phyloP scores from a whole-genome alignment of 2,888 invertebrate genomes.

The Mechanitis messenoides region DNA sequence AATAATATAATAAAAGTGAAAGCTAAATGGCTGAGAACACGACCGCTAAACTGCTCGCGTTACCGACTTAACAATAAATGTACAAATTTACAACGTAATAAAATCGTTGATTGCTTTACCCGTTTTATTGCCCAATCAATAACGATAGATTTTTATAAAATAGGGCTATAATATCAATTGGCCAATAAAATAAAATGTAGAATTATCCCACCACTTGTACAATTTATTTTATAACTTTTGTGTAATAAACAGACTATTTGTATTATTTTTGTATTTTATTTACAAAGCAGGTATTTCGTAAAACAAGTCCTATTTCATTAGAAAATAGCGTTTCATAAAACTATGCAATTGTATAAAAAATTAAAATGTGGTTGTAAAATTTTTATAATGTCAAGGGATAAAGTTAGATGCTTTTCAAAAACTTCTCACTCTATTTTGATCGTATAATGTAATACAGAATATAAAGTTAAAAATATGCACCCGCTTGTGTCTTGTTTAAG shows the following conservation, averaged over 20 bases:
- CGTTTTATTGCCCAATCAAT: slow-evolving; percentile 23
- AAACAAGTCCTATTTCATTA: too few species aligned
- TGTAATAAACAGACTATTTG: too few species aligned
- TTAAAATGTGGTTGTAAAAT: too few species aligned
- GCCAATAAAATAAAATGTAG: slow-evolving; percentile 41
- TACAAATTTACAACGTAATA: slow-evolving; percentile 25
- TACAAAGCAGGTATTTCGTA: too few species aligned
- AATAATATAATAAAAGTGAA: slow-evolving; percentile 18
- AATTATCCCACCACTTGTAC: too few species aligned
- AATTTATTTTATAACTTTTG: too few species aligned
- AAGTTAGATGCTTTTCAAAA: slow-evolving; percentile 38
- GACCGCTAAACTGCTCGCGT: slow-evolving; percentile 22
- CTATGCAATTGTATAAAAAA: too few species aligned
- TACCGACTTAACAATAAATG: slow-evolving; percentile 27
- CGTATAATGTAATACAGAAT: slow-evolving; percentile 52
- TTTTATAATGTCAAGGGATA: too few species aligned
- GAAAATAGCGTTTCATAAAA: too few species aligned
- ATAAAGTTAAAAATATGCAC: slow-evolving; percentile 61
- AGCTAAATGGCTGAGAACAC: slow-evolving; percentile 23
- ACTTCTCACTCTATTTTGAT: slow-evolving; percentile 45
- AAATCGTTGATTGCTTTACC: slow-evolving; percentile 23
- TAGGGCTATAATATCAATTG: slow-evolving; percentile 1
- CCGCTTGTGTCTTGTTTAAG: slow-evolving; percentile 60
- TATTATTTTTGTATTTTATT: too few species aligned
- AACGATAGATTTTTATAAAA: slow-evolving; percentile 18